Evolutionary conservation across 2,113 vertebrate genomes (phyloP).

Genomic region (Macrotis lagotis): DNA sequence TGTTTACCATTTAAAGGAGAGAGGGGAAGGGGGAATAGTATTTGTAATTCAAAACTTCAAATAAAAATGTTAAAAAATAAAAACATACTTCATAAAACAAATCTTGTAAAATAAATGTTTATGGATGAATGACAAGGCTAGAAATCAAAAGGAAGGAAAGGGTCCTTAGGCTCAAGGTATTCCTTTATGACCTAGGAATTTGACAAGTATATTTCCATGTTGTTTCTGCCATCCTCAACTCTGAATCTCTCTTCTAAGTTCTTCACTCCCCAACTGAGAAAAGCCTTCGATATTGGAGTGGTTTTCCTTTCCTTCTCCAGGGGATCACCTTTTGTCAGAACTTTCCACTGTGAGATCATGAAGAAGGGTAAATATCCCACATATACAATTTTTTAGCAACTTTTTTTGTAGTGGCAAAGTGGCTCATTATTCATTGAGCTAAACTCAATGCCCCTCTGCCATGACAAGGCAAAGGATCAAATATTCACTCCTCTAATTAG

Average conservation of each 20-base stretch:
- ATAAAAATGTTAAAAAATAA: no score
- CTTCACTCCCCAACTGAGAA: constrained; percentile 6
- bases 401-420: no score
- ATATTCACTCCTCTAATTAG: not conserved
- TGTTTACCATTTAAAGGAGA: no score
- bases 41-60: no score
- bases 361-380: no score
- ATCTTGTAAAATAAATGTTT: not conserved
- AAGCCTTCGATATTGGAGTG: not conserved
- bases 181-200: not conserved
- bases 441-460: not conserved
- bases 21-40: no score
- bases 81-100: no score
- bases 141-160: not conserved
- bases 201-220: not conserved
- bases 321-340: not conserved
- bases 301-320: not conserved
- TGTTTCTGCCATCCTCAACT: rapidly evolving
- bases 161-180: no score
- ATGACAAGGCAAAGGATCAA: not conserved
- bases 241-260: not conserved
- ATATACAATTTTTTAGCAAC: no score
- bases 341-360: no score
- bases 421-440: not conserved
- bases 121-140: not conserved